phyloP scores from a whole-genome alignment of 2,797 vertebrate genomes.

The Pempheris klunzingeri region DNA sequence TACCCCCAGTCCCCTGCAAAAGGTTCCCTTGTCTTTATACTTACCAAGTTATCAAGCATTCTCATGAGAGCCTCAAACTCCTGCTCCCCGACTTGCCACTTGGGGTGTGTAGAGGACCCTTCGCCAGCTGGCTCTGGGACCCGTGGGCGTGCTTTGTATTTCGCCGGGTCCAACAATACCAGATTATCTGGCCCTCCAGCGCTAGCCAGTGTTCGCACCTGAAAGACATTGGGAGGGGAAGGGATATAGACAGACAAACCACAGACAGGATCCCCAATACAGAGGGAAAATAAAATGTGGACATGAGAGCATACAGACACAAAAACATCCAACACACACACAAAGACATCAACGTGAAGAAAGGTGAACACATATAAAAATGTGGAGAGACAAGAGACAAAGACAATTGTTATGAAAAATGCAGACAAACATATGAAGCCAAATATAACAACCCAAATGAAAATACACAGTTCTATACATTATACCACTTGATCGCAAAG shows the following conservation, averaged over 20 bases:
- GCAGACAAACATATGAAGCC: constrained; percentile 37
- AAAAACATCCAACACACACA: constrained; percentile 3
- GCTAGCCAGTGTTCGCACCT: constrained; percentile 98
- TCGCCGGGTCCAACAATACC: constrained; percentile 93
- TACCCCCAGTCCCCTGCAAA: not conserved
- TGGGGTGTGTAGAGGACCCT: constrained; percentile 86
- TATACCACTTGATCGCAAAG: not conserved
- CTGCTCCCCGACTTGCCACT: constrained; percentile 97
- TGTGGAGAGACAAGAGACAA: constrained; percentile 45
- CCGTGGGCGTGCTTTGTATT: constrained; percentile 93
- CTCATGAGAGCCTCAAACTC: constrained; percentile 98
- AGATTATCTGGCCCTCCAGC: constrained; percentile 97
- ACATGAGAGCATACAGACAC: constrained; percentile 8
- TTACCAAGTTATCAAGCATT: constrained; percentile 99
- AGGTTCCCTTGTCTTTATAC: not conserved
- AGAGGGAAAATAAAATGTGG: constrained; percentile 25
- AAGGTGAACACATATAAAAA: constrained; percentile 43
- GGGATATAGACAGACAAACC: constrained; percentile 14
- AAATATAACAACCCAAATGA: constrained; percentile 4
- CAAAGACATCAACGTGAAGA: constrained; percentile 27
- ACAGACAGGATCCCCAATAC: constrained; percentile 32
- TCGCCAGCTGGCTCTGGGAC: constrained; percentile 89
- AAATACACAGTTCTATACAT: constrained; percentile 4
- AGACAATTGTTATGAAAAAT: constrained; percentile 51
- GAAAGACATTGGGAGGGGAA: constrained; percentile 26